Evolutionary conservation across 2,888 invertebrate genomes (phyloP).

Genomic region (Daptonema setosum): DNA sequence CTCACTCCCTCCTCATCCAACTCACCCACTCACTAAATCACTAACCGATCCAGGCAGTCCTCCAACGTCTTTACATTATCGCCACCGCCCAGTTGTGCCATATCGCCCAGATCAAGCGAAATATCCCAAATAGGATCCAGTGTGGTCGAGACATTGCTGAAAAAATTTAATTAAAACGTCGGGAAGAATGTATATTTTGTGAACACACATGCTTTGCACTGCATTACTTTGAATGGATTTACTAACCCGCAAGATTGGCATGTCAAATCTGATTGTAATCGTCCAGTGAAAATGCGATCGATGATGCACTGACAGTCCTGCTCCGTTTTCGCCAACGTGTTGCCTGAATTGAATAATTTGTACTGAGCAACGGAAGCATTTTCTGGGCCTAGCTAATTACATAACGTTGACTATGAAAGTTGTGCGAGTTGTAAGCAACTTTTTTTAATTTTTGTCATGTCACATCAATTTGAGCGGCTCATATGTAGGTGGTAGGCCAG

Average conservation of each 20-base stretch:
- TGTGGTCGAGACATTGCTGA: constrained; percentile 72
- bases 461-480: too few species aligned
- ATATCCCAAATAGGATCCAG: constrained; percentile 97
- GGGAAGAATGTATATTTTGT: too few species aligned
- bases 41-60: neutral
- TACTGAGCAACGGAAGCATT: too few species aligned
- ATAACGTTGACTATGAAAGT: too few species aligned
- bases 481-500: too few species aligned
- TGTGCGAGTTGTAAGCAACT: too few species aligned
- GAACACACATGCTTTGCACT: too few species aligned
- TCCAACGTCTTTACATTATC: neutral
- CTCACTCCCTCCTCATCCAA: too few species aligned
- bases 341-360: neutral
- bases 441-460: too few species aligned
- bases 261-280: constrained; percentile 80
- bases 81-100: neutral
- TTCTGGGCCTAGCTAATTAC: too few species aligned
- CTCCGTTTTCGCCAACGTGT: constrained; percentile 5
- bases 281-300: constrained; percentile 86
- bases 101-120: constrained; percentile 57
- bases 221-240: too few species aligned
- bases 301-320: constrained; percentile 69
- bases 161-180: too few species aligned
- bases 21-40: neutral
- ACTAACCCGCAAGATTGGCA: constrained; percentile 70